Conservation (phyloP, 2,797 vertebrate species). For the Clarias fuscus region DNA sequence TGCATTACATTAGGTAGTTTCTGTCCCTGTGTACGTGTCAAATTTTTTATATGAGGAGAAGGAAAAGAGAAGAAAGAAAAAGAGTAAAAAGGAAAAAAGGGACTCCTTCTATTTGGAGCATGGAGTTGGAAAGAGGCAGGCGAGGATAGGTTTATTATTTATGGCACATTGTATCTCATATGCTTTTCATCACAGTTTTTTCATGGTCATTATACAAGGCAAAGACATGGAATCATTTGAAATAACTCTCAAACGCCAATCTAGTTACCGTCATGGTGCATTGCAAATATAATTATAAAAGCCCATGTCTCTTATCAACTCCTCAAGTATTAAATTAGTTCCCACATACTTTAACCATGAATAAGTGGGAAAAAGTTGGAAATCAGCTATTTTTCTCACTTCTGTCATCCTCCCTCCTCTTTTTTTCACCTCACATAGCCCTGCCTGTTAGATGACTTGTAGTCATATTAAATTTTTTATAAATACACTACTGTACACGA, state of each 20-base stretch:
- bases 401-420: not conserved
- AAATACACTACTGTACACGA: not conserved
- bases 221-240: not conserved
- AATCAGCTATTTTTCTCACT: not conserved
- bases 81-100: not conserved
- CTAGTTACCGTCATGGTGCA: not conserved
- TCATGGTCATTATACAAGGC: not conserved
- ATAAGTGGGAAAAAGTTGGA: slow-evolving; percentile 41
- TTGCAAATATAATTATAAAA: not conserved
- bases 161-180: not conserved
- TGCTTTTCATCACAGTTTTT: slow-evolving; percentile 4
- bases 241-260: not conserved
- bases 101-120: slow-evolving; percentile 3
- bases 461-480: not conserved
- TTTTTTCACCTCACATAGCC: not conserved
- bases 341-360: slow-evolving; percentile 56
- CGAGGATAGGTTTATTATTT: slow-evolving; percentile 27
- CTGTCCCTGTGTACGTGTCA: slow-evolving; percentile 38
- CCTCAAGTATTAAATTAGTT: slow-evolving; percentile 70
- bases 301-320: not conserved
- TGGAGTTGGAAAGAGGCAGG: not conserved
- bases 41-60: slow-evolving; percentile 36
- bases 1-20: not conserved
- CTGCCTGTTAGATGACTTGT: not conserved
- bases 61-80: not conserved